phyloP scores from a whole-genome alignment of 1,140 invertebrate species.

The Pseudomyrmex gracilis region DNA sequence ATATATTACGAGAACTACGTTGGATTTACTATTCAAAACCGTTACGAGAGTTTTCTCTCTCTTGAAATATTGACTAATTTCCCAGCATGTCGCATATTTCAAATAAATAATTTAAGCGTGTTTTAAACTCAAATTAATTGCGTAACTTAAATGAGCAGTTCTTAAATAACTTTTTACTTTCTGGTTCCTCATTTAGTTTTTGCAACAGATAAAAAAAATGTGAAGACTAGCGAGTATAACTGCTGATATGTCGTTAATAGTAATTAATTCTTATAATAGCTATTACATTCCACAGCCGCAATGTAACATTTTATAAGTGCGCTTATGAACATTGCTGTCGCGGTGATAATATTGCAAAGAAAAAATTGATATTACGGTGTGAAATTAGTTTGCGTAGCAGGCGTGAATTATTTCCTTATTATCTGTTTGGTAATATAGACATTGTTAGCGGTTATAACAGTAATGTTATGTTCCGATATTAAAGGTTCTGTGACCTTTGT shows the following conservation, averaged over 20 bases:
- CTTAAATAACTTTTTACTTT: not conserved
- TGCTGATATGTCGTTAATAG: not conserved
- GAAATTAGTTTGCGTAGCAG: too few species aligned
- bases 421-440: too few species aligned
- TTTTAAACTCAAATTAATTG: slow-evolving; percentile 28
- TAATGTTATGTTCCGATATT: too few species aligned
- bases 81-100: not conserved
- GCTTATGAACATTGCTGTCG: too few species aligned
- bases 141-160: slow-evolving; percentile 34
- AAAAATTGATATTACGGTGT: too few species aligned
- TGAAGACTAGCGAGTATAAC: slow-evolving; percentile 22
- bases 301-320: too few species aligned
- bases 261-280: slow-evolving; percentile 29
- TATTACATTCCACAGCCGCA: too few species aligned
- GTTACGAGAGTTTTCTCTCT: not conserved
- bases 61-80: not conserved
- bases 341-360: too few species aligned
- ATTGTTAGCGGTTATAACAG: too few species aligned
- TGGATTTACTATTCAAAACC: slow-evolving; percentile 1
- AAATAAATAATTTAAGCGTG: slow-evolving; percentile 55
- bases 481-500: not conserved
- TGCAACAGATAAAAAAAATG: not conserved
- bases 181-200: slow-evolving; percentile 14
- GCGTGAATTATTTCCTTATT: too few species aligned
- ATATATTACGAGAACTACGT: not conserved